Conservation (phyloP, 2,888 invertebrate genomes). For the Mesoligia furuncula region DNA sequence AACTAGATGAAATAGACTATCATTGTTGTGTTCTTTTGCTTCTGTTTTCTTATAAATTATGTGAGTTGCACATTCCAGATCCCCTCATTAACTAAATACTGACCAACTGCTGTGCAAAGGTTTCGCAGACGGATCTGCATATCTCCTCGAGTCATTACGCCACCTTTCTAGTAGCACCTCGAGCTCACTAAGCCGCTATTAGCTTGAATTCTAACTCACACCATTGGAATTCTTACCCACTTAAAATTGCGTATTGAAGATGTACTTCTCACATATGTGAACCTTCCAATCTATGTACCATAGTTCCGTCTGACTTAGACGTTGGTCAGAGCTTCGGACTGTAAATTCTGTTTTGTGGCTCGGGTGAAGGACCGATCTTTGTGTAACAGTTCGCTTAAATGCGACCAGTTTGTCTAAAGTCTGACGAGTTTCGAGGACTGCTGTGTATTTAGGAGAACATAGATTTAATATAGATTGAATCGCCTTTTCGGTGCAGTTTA, state of each 20-base stretch:
- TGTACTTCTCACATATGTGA: background rate
- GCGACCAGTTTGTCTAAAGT: conserved; percentile 44
- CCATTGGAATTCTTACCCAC: background rate
- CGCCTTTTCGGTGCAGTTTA: conserved; percentile 3
- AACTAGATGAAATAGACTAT: background rate
- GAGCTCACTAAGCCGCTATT: background rate
- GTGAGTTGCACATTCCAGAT: background rate
- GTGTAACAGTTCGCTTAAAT: conserved; percentile 48
- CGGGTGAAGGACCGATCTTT: conserved; percentile 49
- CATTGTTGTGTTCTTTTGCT: background rate
- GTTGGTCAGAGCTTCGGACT: conserved; percentile 52
- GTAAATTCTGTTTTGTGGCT: conserved; percentile 53
- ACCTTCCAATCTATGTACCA: no score
- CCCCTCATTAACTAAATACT: no score
- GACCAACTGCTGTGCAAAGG: background rate
- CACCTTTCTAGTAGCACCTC: background rate
- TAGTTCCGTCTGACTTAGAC: conserved; percentile 43
- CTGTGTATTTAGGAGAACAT: conserved; percentile 32
- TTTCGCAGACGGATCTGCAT: background rate
- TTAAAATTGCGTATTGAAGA: background rate
- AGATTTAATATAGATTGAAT: conserved; percentile 11
- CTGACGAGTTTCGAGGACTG: conserved; percentile 31
- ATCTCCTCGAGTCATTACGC: background rate
- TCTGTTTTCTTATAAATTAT: background rate
- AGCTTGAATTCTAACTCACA: background rate